A percentile compares a stretch with the other conserved stretches of the same genome.
Evolutionary conservation across 2,113 vertebrate species (phyloP).

Genomic region (Potamarius usumacintae): DNA sequence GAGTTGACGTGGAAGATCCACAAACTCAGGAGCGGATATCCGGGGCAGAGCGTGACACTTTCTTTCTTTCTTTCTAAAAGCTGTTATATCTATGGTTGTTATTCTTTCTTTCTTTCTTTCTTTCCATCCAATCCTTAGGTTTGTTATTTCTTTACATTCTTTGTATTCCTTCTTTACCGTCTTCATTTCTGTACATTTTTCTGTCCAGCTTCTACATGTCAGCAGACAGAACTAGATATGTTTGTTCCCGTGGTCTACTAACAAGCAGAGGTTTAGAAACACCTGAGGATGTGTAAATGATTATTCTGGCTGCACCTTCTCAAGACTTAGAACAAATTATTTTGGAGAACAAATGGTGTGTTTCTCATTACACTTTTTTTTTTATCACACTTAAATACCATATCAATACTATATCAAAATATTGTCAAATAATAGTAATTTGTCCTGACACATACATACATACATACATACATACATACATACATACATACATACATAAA

Average conservation of each 20-base stretch:
- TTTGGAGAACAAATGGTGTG: background rate
- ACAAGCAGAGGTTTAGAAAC: background rate
- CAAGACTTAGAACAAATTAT: background rate
- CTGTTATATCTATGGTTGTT: background rate
- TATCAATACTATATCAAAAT: background rate
- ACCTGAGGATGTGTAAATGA: background rate
- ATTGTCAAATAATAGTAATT: background rate
- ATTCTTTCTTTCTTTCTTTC: background rate
- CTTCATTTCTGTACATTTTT: background rate
- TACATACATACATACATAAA: too few relatives aligned
- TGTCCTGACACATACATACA: background rate
- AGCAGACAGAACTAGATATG: background rate
- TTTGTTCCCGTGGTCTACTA: background rate
- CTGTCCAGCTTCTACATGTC: background rate
- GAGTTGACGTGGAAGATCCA: too few relatives aligned
- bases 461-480: too few relatives aligned
- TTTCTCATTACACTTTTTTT: background rate
- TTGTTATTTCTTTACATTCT: background rate
- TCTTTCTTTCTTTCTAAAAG: background rate
- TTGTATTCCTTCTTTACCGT: background rate
- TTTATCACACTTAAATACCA: background rate
- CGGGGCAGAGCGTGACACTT: too few relatives aligned
- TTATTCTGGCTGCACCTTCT: background rate
- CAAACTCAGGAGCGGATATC: too few relatives aligned
- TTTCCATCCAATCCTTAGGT: background rate